A percentile compares a stretch with the other conserved stretches of the same genome.
These are phyloP conservation scores for Zaprionus gabonicus DNA, from an alignment of 1,140 invertebrate genomes.

Conservation along the genomic window DNA sequence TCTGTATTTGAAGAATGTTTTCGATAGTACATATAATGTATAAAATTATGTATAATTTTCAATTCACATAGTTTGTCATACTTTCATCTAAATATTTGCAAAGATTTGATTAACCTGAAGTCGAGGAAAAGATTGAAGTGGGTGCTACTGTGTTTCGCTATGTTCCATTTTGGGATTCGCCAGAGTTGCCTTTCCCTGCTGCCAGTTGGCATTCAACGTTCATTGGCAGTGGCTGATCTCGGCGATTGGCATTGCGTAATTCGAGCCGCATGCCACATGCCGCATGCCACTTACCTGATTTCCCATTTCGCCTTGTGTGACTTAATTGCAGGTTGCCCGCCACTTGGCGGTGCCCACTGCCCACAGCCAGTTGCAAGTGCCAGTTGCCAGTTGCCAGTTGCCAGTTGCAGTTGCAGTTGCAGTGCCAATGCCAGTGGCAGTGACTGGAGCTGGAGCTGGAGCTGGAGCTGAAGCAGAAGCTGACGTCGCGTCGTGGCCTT, in stretches of 20 bases:
- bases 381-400: slow-evolving; percentile 3
- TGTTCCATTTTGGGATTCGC: background rate
- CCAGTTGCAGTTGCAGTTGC: slow-evolving; percentile 1
- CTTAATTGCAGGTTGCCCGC: slow-evolving; percentile 65
- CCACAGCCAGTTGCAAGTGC: background rate
- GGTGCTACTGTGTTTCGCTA: no score
- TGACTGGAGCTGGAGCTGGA: slow-evolving; percentile 17
- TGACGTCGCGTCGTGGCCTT: slow-evolving; percentile 51
- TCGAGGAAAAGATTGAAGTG: no score
- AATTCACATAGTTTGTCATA: no score
- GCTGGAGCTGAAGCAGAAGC: slow-evolving; percentile 19
- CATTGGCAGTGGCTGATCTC: slow-evolving; percentile 4
- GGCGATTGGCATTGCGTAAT: slow-evolving; percentile 41
- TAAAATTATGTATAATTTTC: no score
- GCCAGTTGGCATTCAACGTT: background rate
- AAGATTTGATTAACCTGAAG: no score
- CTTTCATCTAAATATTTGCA: no score
- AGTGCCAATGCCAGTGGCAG: slow-evolving; percentile 37
- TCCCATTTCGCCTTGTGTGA: slow-evolving; percentile 38
- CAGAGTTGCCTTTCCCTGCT: background rate
- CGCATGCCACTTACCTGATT: slow-evolving; percentile 20
- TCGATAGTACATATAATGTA: no score
- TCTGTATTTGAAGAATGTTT: no score
- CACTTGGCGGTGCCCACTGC: slow-evolving; percentile 12
- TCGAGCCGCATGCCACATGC: slow-evolving; percentile 15